Base-by-base conservation (phyloP, 1,140 invertebrate species). In the Battus philenor region DNA sequence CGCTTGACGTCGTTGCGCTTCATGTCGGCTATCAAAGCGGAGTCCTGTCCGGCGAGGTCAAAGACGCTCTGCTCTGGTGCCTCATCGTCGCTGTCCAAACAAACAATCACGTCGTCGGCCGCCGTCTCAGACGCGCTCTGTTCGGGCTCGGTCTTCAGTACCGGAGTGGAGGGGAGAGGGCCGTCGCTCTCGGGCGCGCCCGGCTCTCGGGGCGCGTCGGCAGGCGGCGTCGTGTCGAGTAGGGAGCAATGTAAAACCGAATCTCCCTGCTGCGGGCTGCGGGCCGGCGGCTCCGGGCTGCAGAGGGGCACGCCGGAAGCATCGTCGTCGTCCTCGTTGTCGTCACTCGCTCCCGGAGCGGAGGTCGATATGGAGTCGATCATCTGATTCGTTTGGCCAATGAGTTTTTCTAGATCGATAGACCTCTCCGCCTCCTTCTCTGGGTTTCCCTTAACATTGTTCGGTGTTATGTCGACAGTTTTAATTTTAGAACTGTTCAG, bases 71-170 rank as follows among this genome's bases (percentile, higher is more conserved):
- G 29, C 16, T 24, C 48, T 2, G 49, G 22, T n/a, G 52, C 54
- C 1, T 83, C 79, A 4, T 81, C 79, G 13, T 83, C 79, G 30
- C 79, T 83, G 16, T 83, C 77, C 24, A 81, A 47, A 32, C 66
- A 30, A 10, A 10, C 70, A 9, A 77, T 57, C 1, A 81, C 38
- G 3, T 66, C 61, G 18, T 7, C 15, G 26, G 34, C 47, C 8
- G 34, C n/a, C n/a, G 53, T 30, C 2, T 18, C 16, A 0, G 48
- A 29, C 38, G 55, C 44, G 1, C 33, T 36, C 44, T 50, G 55
- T n/a, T 38, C 10, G 10, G 15, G 15, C 20, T 36, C 32, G 8
- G 5, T 32, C 24, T 11, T 27, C 13, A 29, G 36, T 13, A 41
- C 26, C 41, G 43, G 39, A 10, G 41, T 38, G 7, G 11, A 13